phyloP scores from a whole-genome alignment of 2,888 invertebrate genomes.

The Drosophila pullipes region DNA sequence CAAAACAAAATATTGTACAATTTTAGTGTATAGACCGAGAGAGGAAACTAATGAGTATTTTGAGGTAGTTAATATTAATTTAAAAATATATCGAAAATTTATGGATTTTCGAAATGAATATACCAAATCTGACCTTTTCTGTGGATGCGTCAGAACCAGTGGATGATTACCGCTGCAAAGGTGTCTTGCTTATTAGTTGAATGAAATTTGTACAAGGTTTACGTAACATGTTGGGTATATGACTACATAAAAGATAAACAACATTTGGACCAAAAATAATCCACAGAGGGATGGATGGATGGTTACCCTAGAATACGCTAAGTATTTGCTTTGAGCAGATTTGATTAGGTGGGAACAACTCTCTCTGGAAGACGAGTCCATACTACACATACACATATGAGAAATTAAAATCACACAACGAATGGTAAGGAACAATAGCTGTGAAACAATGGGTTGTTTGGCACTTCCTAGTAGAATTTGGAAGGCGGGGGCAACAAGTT shows the following conservation, averaged over 20 bases:
- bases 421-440: conserved; percentile 3
- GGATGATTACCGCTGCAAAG: conserved; percentile 85
- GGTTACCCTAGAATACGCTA: not conserved
- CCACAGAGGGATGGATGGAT: not conserved
- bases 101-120: conserved; percentile 28
- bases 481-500: not conserved
- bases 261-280: conserved; percentile 1
- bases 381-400: not conserved
- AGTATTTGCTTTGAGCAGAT: not conserved
- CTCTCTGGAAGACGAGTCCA: not conserved
- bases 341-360: not conserved
- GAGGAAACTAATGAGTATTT: conserved; percentile 20
- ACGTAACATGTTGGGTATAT: conserved; percentile 7
- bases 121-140: conserved; percentile 84
- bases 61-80: conserved; percentile 16
- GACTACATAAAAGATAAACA: conserved; percentile 16
- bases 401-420: conserved; percentile 1
- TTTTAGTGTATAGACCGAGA: conserved; percentile 15
- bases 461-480: not conserved
- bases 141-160: conserved; percentile 83
- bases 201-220: conserved; percentile 23
- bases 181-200: conserved; percentile 72
- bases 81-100: conserved; percentile 20
- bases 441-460: not conserved
- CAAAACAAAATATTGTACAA: conserved; percentile 18